phyloP scores from a whole-genome alignment of 35 echinoderm and acorn worm species.

The Lytechinus pictus region DNA sequence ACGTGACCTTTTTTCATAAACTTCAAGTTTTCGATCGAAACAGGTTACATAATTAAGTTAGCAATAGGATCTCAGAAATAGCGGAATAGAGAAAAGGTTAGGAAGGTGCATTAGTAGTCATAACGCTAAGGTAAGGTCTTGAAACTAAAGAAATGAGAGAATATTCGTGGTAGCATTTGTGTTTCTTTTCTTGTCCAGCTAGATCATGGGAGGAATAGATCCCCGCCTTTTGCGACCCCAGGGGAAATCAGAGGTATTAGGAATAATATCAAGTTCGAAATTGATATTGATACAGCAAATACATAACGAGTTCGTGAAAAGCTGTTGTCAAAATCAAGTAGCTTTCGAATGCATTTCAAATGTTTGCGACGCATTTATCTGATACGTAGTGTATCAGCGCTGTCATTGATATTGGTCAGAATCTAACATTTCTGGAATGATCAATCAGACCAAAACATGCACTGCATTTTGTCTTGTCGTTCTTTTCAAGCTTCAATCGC shows the following conservation, averaged over 20 bases:
- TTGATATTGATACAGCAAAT: conserved; percentile 19
- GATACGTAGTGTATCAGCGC: not conserved
- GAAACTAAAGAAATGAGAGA: not conserved
- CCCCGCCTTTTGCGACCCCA: not conserved
- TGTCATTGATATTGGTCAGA: not conserved
- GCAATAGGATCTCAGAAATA: not conserved
- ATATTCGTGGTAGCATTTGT: not conserved
- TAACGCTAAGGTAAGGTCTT: not conserved
- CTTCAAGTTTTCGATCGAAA: not conserved
- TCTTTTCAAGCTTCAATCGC: not conserved
- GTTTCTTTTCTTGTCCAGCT: not conserved
- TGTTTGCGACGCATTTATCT: not conserved
- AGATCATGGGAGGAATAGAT: not conserved
- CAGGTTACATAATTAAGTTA: not conserved
- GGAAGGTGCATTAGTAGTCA: not conserved
- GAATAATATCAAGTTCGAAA: not conserved
- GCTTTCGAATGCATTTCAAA: not conserved
- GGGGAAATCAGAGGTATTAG: not conserved
- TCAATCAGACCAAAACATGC: not conserved
- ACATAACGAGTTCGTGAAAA: not conserved
- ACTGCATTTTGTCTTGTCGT: not conserved
- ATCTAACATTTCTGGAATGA: not conserved
- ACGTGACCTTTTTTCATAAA: not conserved
- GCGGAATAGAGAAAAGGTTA: not conserved
- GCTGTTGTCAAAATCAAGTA: not conserved